Conservation (phyloP, 2,888 invertebrate genomes). For the Pristionchus arcanus region DNA sequence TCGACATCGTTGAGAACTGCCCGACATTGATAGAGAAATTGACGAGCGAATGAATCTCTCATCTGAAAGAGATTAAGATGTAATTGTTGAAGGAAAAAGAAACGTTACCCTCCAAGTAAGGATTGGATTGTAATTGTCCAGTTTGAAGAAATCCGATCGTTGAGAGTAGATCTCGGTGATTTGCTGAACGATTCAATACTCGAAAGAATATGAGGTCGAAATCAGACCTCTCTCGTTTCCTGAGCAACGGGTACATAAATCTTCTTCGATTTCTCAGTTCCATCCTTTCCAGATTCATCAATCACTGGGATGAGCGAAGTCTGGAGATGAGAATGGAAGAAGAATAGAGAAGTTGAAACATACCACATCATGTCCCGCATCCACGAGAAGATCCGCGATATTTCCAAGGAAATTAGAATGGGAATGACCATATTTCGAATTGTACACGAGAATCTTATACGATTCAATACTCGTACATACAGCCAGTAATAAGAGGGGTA, state of each 20-base stretch:
- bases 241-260: not conserved
- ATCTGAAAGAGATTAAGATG: constrained; percentile 14
- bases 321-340: not conserved
- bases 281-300: not conserved
- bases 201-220: not conserved
- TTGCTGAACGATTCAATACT: not conserved
- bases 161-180: not conserved
- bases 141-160: constrained; percentile 21
- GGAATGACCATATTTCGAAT: constrained; percentile 34
- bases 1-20: constrained; percentile 19
- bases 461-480: not conserved
- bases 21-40: not conserved
- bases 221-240: not conserved
- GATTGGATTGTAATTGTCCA: constrained; percentile 31
- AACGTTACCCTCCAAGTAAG: not conserved
- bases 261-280: constrained; percentile 32
- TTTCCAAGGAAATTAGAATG: constrained; percentile 23
- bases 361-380: constrained; percentile 31
- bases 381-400: constrained; percentile 8
- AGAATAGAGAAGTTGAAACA: not conserved
- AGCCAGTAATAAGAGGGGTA: not conserved
- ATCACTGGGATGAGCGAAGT: constrained; percentile 4
- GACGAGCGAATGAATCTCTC: constrained; percentile 14
- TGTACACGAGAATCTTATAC: constrained; percentile 44
- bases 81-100: not conserved